phyloP scores from a whole-genome alignment of 64 coral and sea anemone species.

The Cladopsammia gracilis region DNA sequence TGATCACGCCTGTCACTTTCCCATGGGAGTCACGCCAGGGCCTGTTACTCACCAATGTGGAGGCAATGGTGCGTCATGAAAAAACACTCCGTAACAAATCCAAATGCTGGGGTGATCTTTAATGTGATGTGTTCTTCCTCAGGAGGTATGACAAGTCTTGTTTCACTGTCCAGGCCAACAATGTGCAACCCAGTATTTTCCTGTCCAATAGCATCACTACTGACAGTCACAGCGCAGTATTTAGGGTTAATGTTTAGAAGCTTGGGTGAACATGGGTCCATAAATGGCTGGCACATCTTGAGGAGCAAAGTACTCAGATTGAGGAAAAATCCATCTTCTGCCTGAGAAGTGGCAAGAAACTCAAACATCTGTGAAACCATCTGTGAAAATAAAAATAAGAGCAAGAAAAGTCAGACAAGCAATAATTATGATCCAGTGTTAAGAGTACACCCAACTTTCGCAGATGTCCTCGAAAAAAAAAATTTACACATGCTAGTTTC shows the following conservation, averaged over 20 bases:
- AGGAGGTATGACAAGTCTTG: conserved; percentile 75
- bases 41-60: conserved; percentile 77
- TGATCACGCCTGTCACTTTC: no score
- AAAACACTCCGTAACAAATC: conserved; percentile 96
- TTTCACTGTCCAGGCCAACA: conserved; percentile 84
- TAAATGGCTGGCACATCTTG: conserved; percentile 84
- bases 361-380: conserved; percentile 74
- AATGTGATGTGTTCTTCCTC: conserved; percentile 44
- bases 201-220: conserved; percentile 43
- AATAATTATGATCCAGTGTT: neutral
- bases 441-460: no score
- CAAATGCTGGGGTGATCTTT: conserved; percentile 62
- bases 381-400: neutral
- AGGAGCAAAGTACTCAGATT: conserved; percentile 88
- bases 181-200: conserved; percentile 77
- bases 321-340: conserved; percentile 96
- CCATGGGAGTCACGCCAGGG: no score
- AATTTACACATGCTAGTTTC: no score
- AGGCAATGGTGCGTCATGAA: conserved; percentile 96
- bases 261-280: conserved; percentile 81
- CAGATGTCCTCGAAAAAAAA: no score
- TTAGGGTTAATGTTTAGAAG: conserved; percentile 88
- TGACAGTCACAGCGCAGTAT: conserved; percentile 77
- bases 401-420: neutral
- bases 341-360: conserved; percentile 79